Conservation (phyloP, 2,797 vertebrate species). For the Hipposideros larvatus region DNA sequence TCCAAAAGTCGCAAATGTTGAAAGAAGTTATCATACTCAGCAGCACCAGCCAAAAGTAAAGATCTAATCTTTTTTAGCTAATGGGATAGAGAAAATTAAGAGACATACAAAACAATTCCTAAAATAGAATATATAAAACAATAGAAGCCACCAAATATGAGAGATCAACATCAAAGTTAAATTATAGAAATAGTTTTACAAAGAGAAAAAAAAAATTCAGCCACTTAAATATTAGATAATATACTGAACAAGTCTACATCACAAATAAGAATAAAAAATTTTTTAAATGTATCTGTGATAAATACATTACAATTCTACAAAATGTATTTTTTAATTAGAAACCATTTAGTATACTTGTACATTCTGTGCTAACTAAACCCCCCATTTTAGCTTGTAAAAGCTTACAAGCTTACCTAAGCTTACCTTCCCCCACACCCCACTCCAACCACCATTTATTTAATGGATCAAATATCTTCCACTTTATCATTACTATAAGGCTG, state of each 20-base stretch:
- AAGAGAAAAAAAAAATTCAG: conserved; percentile 2
- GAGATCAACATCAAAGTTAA: not conserved
- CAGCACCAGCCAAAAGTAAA: conserved; percentile 94
- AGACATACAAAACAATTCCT: conserved; percentile 21
- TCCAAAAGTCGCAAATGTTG: conserved; percentile 97
- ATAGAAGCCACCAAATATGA: not conserved
- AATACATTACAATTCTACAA: not conserved
- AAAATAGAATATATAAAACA: not conserved
- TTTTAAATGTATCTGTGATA: conserved; percentile 19
- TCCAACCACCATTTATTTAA: not conserved
- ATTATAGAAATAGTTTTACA: not conserved
- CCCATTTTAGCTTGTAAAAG: not conserved
- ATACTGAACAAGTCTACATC: not conserved
- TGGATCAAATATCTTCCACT: not conserved
- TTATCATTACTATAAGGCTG: not conserved
- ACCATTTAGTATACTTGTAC: not conserved
- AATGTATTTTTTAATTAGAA: not conserved
- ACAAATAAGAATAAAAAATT: conserved; percentile 10
- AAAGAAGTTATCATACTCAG: conserved; percentile 95
- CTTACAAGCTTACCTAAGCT: not conserved
- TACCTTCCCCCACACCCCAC: not conserved
- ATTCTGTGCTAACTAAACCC: not conserved
- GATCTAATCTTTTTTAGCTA: conserved; percentile 98
- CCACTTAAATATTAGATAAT: conserved; percentile 49
- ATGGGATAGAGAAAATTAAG: conserved; percentile 62